These are phyloP conservation scores for Cepaea hortensis DNA, from an alignment of 2,888 invertebrate species.

Conservation along the genomic window DNA sequence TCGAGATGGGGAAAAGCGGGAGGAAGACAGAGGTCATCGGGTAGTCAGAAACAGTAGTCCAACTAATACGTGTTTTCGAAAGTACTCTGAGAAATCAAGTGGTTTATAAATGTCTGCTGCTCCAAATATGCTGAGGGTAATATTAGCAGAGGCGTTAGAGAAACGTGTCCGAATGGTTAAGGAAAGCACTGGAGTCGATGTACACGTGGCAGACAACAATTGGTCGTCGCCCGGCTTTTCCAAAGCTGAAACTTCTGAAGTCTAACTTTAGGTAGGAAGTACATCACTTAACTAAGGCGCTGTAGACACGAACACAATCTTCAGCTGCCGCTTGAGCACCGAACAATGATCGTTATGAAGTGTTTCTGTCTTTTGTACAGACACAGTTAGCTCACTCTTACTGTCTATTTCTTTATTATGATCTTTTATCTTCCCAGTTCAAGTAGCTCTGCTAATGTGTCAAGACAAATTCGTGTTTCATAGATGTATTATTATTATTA, in stretches of 20 bases:
- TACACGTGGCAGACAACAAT: neutral
- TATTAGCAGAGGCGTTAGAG: neutral
- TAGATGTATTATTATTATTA: too few species aligned
- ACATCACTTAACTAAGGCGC: too few species aligned
- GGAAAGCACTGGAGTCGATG: neutral
- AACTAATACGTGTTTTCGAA: neutral
- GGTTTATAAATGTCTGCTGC: neutral
- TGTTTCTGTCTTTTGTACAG: too few species aligned
- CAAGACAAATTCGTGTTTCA: too few species aligned
- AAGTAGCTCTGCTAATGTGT: too few species aligned
- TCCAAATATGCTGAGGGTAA: neutral
- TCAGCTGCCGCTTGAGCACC: too few species aligned
- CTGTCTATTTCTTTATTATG: too few species aligned
- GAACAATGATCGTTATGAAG: too few species aligned
- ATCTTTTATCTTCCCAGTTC: too few species aligned
- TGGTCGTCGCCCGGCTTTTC: neutral
- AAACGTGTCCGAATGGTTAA: neutral
- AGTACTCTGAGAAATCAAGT: neutral
- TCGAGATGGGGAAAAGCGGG: neutral
- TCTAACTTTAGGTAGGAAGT: neutral
- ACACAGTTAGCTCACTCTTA: too few species aligned
- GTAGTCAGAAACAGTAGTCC: neutral
- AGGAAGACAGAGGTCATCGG: too few species aligned
- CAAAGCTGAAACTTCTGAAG: neutral
- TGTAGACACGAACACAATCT: too few species aligned